Evolutionary conservation across 2,797 vertebrate species (phyloP).

Genomic region (Manis pentadactyla): DNA sequence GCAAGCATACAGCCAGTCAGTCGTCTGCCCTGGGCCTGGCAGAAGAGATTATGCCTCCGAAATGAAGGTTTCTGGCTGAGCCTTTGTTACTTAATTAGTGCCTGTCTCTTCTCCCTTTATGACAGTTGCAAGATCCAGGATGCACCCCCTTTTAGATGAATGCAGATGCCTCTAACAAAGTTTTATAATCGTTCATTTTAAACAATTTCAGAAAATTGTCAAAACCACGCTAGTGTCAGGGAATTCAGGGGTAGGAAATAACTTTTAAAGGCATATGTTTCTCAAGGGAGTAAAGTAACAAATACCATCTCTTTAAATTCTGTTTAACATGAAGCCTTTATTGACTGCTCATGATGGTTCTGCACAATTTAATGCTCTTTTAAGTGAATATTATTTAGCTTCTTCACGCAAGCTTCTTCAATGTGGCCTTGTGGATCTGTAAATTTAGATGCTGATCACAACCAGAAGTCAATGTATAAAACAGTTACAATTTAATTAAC

Average conservation of each 20-base stretch:
- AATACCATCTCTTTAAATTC: constrained; percentile 76
- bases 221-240: constrained; percentile 21
- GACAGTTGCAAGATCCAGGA: constrained; percentile 22
- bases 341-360: constrained; percentile 67
- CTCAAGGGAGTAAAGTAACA: constrained; percentile 51
- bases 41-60: constrained; percentile 76
- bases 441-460: constrained; percentile 62
- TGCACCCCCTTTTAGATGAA: constrained; percentile 2
- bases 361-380: constrained; percentile 70
- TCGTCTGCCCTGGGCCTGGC: constrained; percentile 62
- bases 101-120: constrained; percentile 67
- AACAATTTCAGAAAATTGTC: constrained; percentile 73
- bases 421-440: constrained; percentile 33
- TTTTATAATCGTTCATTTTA: constrained; percentile 57
- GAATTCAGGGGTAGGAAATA: constrained; percentile 30
- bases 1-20: neutral
- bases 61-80: constrained; percentile 49
- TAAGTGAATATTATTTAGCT: constrained; percentile 70
- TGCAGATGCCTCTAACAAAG: constrained; percentile 58
- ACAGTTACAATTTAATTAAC: constrained; percentile 72
- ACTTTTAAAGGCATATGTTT: constrained; percentile 69
- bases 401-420: constrained; percentile 15
- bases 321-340: constrained; percentile 68
- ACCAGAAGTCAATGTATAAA: neutral
- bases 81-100: constrained; percentile 73